Base-by-base conservation (phyloP, 2,113 vertebrate species). In the Oncorhynchus mykiss region DNA sequence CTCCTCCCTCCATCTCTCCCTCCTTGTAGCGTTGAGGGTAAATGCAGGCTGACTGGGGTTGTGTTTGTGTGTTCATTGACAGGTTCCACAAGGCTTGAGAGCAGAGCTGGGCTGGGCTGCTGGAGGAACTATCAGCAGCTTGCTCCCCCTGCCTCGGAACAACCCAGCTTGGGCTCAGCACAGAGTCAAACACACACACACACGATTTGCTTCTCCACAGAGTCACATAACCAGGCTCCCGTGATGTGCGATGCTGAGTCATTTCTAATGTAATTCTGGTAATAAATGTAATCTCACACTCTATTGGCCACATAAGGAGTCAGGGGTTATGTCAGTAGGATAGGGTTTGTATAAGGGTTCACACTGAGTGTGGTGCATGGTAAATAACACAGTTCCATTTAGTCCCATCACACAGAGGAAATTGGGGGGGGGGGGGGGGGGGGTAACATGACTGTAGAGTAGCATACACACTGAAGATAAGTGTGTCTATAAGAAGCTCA, bases 231-330 rank as follows among this genome's bases (percentile, higher is more conserved):
- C 39, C 9, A 0, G 39, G 9, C 39, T 45, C 14, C 31, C 0
- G 0, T 45, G 8, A 9, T 45, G 39, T 45, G 27, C 27, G 20
- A 11, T 72, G 73, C 7, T 24, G n/a, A 49, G 25, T 74, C 31
- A 72, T 67, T 74, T 34, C 5, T 78, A 70, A 83, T 71, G 67
- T 6, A 7, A 81, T 83, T 77, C 67, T 22, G 4, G 25, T 64
- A 78, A 82, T 5, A 71, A 69, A 76, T 62, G 4, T 68, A 51
- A 45, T 80, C 0, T 62, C 11, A 3, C 20, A 11, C 20, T 70
- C 34, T 69, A 9, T 72, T 72, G 51, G 20, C 25, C 51, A 60
- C 25, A 73, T 66, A 78, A 14, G 11, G 11, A 69, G 25, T 1
- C 22, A 18, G 22, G 11, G 3, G 70, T 64, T 75, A 39, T 45